Conservation (phyloP, 2,113 vertebrate genomes). For the Xenotilapia flavipinnis region DNA sequence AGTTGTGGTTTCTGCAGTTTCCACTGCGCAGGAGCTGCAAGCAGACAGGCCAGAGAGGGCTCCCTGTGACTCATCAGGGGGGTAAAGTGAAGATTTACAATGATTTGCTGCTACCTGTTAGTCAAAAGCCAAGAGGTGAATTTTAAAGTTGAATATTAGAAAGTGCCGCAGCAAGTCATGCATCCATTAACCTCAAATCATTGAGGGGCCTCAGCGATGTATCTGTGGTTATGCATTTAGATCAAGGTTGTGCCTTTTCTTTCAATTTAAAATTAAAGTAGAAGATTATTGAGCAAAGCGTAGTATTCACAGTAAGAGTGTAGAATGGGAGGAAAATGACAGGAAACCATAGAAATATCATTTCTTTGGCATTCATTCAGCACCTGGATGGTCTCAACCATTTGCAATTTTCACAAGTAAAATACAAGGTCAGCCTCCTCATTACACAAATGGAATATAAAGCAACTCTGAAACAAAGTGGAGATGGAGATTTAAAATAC, state of each 20-base stretch:
- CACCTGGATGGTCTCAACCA: not conserved
- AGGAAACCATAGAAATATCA: not conserved
- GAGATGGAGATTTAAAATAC: conserved; percentile 23
- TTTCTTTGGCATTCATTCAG: conserved; percentile 3
- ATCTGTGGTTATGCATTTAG: not conserved
- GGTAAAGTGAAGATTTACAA: conserved; percentile 38
- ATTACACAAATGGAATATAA: conserved; percentile 39
- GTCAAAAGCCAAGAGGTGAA: not conserved
- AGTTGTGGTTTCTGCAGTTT: conserved; percentile 42
- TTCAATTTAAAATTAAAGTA: not conserved
- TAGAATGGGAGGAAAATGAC: not conserved
- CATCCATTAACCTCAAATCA: not conserved
- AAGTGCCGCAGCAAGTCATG: not conserved
- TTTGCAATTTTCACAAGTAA: conserved; percentile 33
- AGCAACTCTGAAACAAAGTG: conserved; percentile 18
- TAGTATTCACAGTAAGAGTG: not conserved
- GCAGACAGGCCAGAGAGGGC: conserved; percentile 38
- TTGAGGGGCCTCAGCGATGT: not conserved
- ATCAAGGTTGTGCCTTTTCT: not conserved
- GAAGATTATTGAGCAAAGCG: not conserved
- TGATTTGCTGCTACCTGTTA: conserved; percentile 12
- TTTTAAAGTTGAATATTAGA: not conserved
- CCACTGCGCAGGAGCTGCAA: conserved; percentile 19
- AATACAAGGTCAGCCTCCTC: conserved; percentile 36
- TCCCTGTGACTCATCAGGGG: conserved; percentile 39